Evolutionary conservation across 2,888 invertebrate genomes (phyloP), one percentile per base, ranked within the genome.

Genomic region (Euphydryas editha): DNA sequence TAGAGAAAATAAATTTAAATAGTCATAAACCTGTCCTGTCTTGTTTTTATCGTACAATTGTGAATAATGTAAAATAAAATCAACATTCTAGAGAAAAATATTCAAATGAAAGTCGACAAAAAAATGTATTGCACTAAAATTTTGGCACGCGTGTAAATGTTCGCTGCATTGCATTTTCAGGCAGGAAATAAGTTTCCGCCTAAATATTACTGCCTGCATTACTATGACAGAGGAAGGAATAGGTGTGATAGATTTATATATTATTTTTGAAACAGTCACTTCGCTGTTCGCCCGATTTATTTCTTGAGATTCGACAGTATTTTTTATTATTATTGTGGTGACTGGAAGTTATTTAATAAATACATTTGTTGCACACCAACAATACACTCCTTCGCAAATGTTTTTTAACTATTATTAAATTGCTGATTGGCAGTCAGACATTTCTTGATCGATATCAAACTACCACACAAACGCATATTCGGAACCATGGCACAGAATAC

Each of bases 221-320:
- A 30, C 30, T 54, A 54, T 54, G 54, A 54, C 54, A 54, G 17
- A 54, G 54, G 54, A 54, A 54, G 36, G 54, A 54, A 54, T 36
- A 30, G 24, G 0, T 13, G 10, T 54, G 54, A 54, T 54, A 30
- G 54, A 54, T 54, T 54, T 54, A 54, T 54, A 36, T 17, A 20
- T 47, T 47, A 54, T 24, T 51, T 24, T 13, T 24, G 49, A 51
- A 51, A 21, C 24, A 51, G 49, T 21, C 24, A 51, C 13, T 47
- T 24, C 49, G 21, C 6, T 51, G 15, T 51, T 51, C 49, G 15
- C n/a, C 4, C 49, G 24, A 51, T 51, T 51, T 51, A 13, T 24
- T 15, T 7, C 49, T 24, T 7, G 21, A 21, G 49, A 1, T 1
- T 10, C 5, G 3, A 47, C 11, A 18, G 20, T 15, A 8, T 15